A percentile compares a stretch with the other conserved stretches of the same genome.
Conservation (phyloP, 1,140 invertebrate species). For the Drosophila biarmipes region DNA sequence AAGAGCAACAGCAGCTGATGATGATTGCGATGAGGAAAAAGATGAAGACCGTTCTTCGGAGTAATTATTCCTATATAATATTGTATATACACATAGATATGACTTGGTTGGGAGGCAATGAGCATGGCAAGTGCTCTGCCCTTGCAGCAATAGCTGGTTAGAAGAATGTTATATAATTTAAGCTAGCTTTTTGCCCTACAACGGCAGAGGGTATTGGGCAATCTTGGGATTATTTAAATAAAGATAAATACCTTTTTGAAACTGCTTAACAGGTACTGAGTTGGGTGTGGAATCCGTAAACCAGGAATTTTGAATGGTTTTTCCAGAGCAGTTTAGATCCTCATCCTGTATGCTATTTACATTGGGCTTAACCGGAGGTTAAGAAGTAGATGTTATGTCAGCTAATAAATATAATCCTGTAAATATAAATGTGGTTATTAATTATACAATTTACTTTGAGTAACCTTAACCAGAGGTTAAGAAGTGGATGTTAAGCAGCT, state of each 20-base stretch:
- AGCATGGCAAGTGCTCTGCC: conserved; percentile 70
- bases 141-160: conserved; percentile 12
- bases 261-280: too few species aligned
- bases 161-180: conserved; percentile 57
- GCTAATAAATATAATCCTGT: background rate
- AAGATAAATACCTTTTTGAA: too few species aligned
- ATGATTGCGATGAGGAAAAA: conserved; percentile 10
- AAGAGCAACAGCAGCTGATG: conserved; percentile 6
- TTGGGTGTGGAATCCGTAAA: too few species aligned
- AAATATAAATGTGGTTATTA: background rate
- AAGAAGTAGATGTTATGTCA: too few species aligned
- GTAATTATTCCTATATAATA: conserved; percentile 60
- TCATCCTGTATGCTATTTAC: too few species aligned
- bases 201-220: background rate
- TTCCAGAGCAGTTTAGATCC: too few species aligned
- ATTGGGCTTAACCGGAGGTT: too few species aligned
- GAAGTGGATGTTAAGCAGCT: background rate
- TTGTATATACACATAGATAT: conserved; percentile 1
- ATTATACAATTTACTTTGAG: too few species aligned
- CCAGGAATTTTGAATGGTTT: too few species aligned
- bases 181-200: conserved; percentile 12
- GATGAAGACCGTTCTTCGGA: conserved; percentile 40
- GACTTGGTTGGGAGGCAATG: conserved; percentile 40
- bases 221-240: too few species aligned
- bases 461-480: too few species aligned